phyloP scores from a whole-genome alignment of 2,888 invertebrate species.

The Cybosia mesomella region DNA sequence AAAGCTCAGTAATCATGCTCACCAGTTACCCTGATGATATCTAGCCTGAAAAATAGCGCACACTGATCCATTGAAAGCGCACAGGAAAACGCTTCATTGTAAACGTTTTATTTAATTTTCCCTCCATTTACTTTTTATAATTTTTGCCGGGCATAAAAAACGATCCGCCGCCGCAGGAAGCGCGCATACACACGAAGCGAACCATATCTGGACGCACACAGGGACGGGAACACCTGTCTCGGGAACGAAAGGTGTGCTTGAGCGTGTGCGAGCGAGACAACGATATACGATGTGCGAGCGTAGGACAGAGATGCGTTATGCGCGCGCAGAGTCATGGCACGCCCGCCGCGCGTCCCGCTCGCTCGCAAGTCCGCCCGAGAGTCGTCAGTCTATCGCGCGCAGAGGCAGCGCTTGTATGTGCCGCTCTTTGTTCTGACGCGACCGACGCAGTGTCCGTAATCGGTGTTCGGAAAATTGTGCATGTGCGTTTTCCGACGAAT shows the following conservation, averaged over 20 bases:
- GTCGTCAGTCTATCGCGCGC: slow-evolving; percentile 84
- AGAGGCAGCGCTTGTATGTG: slow-evolving; percentile 81
- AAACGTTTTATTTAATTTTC: slow-evolving; percentile 87
- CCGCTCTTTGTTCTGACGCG: slow-evolving; percentile 81
- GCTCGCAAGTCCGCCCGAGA: slow-evolving; percentile 70
- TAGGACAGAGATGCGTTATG: slow-evolving; percentile 73
- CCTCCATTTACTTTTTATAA: slow-evolving; percentile 87
- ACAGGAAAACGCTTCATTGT: slow-evolving; percentile 87
- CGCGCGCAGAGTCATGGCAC: slow-evolving; percentile 82
- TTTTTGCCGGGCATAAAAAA: slow-evolving; percentile 86
- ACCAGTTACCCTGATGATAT: slow-evolving; percentile 66
- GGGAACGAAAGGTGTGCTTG: slow-evolving; percentile 85
- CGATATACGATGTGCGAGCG: slow-evolving; percentile 62
- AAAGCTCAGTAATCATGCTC: slow-evolving; percentile 76
- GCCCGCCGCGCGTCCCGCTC: slow-evolving; percentile 85
- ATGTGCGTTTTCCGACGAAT: slow-evolving; percentile 86
- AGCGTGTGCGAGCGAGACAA: slow-evolving; percentile 72
- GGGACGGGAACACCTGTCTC: slow-evolving; percentile 84
- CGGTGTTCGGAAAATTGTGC: slow-evolving; percentile 87
- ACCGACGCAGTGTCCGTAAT: slow-evolving; percentile 85
- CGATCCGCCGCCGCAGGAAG: slow-evolving; percentile 86
- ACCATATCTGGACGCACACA: slow-evolving; percentile 82
- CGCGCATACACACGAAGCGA: slow-evolving; percentile 72
- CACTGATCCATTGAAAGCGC: slow-evolving; percentile 85
- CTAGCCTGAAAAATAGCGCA: slow-evolving; percentile 80